Base-by-base conservation (phyloP, 1,140 invertebrate genomes). In the Polypedilum pembai region DNA sequence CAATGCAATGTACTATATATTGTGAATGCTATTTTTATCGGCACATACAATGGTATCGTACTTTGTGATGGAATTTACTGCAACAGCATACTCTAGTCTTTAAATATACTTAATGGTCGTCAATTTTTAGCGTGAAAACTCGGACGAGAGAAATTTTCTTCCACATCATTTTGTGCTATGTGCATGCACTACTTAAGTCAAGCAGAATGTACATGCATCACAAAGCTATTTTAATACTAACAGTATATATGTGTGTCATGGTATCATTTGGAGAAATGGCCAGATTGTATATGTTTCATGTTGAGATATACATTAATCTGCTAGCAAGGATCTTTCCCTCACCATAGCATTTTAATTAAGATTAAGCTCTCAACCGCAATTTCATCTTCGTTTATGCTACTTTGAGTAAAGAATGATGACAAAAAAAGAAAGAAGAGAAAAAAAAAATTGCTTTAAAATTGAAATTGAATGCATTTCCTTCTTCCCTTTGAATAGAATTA, bases 11-110 rank as follows among this genome's bases (percentile, higher is more conserved):
- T 15, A n/a, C 15, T 4, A 56, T n/a, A 56, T 56, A 10, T 8
- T 45, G 45, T n/a, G 12, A n/a, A 56, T 56, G 12, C 45, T 56
- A 56, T 15, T 56, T 56, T n/a, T 12, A 56, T 56, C n/a, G 45
- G 12, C 45, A n/a, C 12, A 56, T n/a, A 56, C n/a, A n/a, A n/a
- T n/a, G n/a, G n/a, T n/a, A 56, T 56, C 45, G n/a, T 56, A 0
- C 45, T 56, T 56, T 56, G 45, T 56, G 45, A 56, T 56, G 45
- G 45, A 56, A 56, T 56, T 56, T 56, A 56, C 45, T 56, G 12
- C n/a, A 45, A 15, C 45, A n/a, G 12, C n/a, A 12, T 45, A 45
- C 15, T 45, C n/a, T 56, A 4, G 12, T 56, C n/a, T 15, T 15
- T 45, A 45, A 45, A 45, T 15, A 41, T 15, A 1, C 45, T 56